Evolutionary conservation across 2,888 invertebrate genomes (phyloP).

Genomic region (Agrotis exclamationis): DNA sequence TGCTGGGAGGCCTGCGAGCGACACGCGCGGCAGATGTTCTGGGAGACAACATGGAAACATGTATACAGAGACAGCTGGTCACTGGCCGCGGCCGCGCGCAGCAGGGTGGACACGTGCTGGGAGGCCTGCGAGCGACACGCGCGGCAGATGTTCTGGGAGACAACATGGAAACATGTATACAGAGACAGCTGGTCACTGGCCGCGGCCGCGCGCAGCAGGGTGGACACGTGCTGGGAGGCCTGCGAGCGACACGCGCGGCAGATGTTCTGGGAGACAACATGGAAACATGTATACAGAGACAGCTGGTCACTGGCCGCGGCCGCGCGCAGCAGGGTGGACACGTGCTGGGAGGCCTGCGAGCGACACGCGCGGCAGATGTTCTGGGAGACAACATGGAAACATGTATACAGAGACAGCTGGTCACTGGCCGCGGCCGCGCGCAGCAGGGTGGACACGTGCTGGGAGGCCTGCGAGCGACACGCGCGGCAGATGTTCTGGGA

Average conservation of each 20-base stretch:
- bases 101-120: conserved; percentile 93
- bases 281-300: conserved; percentile 68
- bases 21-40: conserved; percentile 95
- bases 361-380: conserved; percentile 96
- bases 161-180: background rate
- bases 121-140: conserved; percentile 95
- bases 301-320: conserved; percentile 94
- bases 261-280: conserved; percentile 85
- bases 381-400: background rate
- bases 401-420: background rate
- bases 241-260: conserved; percentile 95
- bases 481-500: too few relatives aligned
- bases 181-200: conserved; percentile 93
- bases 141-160: conserved; percentile 92
- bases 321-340: conserved; percentile 94
- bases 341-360: conserved; percentile 94
- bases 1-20: conserved; percentile 95
- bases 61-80: conserved; percentile 91
- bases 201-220: conserved; percentile 94
- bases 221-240: conserved; percentile 94
- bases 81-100: conserved; percentile 94
- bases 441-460: too few relatives aligned
- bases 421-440: too few relatives aligned
- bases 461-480: too few relatives aligned
- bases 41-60: too few relatives aligned